A percentile compares a stretch with the other conserved stretches of the same genome.
Evolutionary conservation across 1,140 invertebrate species (phyloP).

Genomic region (Ruditapes philippinarum): DNA sequence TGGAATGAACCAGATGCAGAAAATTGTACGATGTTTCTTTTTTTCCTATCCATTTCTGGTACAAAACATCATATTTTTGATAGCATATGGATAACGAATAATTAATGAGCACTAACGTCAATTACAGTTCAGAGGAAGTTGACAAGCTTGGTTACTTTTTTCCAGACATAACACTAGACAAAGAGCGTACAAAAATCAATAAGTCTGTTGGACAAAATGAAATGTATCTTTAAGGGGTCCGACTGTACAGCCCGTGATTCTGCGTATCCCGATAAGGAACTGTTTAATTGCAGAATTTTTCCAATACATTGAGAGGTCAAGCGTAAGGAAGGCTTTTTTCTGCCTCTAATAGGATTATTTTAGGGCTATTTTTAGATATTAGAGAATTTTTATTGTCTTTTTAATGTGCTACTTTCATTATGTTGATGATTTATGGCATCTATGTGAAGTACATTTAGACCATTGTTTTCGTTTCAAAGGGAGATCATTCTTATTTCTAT

Average conservation of each 20-base stretch:
- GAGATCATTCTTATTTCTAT: no score
- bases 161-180: slow-evolving; percentile 39
- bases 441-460: no score
- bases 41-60: background rate
- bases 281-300: slow-evolving; percentile 31
- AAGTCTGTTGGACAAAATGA: slow-evolving; percentile 31
- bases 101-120: slow-evolving; percentile 13
- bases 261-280: background rate
- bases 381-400: background rate
- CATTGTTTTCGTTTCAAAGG: no score
- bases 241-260: background rate
- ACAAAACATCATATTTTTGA: slow-evolving; percentile 13
- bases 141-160: background rate
- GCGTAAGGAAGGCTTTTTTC: slow-evolving; percentile 11
- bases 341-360: background rate
- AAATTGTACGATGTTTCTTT: background rate
- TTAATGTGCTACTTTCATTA: background rate
- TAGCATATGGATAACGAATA: slow-evolving; percentile 36
- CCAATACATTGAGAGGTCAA: slow-evolving; percentile 38
- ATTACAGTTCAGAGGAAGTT: background rate
- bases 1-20: background rate
- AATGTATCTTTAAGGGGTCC: slow-evolving; percentile 44
- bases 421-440: no score
- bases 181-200: slow-evolving; percentile 38
- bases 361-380: slow-evolving; percentile 13